Evolutionary conservation across 1,140 invertebrate species (phyloP).

Genomic region (Propsilocerus akamusi): DNA sequence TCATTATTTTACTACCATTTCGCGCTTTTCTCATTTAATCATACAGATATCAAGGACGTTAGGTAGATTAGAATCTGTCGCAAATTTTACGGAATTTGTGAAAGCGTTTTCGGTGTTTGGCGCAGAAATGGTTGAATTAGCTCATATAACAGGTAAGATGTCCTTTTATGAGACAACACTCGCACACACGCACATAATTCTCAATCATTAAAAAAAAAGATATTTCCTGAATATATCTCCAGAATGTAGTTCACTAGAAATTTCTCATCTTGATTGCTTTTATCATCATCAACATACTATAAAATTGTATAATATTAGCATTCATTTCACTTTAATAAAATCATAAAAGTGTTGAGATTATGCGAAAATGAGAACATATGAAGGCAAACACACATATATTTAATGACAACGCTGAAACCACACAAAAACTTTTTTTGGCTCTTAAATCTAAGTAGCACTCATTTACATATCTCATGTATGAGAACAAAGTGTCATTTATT

Average conservation of each 20-base stretch:
- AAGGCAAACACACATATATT: no score
- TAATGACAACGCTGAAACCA: no score
- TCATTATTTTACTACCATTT: not conserved
- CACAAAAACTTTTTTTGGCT: no score
- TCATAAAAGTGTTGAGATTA: no score
- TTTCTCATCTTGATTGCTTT: conserved; percentile 2
- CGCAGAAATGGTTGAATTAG: conserved; percentile 94
- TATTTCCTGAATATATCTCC: no score
- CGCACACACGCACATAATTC: not conserved
- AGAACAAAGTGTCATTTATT: no score
- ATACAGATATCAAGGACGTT: conserved; percentile 58
- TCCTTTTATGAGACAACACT: not conserved
- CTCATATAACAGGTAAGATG: conserved; percentile 64
- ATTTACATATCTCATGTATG: no score
- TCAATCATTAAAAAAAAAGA: no score
- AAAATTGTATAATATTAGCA: not conserved
- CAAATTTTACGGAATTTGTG: conserved; percentile 97
- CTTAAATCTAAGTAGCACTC: no score
- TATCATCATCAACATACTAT: not conserved
- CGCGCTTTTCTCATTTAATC: conserved; percentile 6
- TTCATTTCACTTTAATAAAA: conserved; percentile 4
- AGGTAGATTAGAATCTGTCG: conserved; percentile 78
- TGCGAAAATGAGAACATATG: no score
- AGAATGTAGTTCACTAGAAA: no score
- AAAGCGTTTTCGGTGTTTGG: conserved; percentile 97